Evolutionary conservation across 2,113 vertebrate species (phyloP).

Genomic region (Proterorhinus semilunaris): DNA sequence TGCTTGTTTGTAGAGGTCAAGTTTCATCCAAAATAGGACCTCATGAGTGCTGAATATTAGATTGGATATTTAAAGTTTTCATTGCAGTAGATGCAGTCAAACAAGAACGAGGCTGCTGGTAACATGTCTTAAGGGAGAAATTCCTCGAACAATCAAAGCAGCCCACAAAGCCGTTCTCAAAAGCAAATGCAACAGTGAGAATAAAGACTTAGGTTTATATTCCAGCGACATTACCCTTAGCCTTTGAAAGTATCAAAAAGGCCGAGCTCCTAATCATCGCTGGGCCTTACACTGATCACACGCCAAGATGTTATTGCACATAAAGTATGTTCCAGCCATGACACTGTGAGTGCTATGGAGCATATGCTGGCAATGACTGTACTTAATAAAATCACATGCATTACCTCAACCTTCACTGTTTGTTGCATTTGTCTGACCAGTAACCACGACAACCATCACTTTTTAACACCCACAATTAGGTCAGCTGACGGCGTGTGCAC

Average conservation of each 20-base stretch:
- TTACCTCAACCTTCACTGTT: neutral
- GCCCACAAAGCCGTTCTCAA: neutral
- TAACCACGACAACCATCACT: slow-evolving; percentile 11
- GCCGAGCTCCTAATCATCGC: slow-evolving; percentile 3
- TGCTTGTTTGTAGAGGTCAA: too few species aligned
- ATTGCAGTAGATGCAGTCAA: too few species aligned
- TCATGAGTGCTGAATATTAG: too few species aligned
- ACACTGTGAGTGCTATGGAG: neutral
- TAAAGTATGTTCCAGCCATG: neutral
- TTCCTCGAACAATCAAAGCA: neutral
- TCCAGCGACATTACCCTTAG: slow-evolving; percentile 13
- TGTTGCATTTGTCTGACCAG: neutral
- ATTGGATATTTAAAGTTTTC: too few species aligned
- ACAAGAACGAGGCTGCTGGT: too few species aligned
- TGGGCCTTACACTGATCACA: neutral
- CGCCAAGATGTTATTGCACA: slow-evolving; percentile 1
- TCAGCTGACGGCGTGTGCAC: neutral
- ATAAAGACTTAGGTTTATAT: neutral
- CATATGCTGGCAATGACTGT: neutral
- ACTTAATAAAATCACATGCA: slow-evolving; percentile 1
- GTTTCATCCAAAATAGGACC: too few species aligned
- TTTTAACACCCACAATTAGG: neutral
- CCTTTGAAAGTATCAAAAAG: slow-evolving; percentile 22
- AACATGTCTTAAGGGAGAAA: neutral
- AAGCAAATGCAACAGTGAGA: neutral